A percentile compares a stretch with the other conserved stretches of the same genome.
These are phyloP conservation scores for Scopus umbretta DNA, from an alignment of 2,113 vertebrate genomes.

Conservation along the genomic window DNA sequence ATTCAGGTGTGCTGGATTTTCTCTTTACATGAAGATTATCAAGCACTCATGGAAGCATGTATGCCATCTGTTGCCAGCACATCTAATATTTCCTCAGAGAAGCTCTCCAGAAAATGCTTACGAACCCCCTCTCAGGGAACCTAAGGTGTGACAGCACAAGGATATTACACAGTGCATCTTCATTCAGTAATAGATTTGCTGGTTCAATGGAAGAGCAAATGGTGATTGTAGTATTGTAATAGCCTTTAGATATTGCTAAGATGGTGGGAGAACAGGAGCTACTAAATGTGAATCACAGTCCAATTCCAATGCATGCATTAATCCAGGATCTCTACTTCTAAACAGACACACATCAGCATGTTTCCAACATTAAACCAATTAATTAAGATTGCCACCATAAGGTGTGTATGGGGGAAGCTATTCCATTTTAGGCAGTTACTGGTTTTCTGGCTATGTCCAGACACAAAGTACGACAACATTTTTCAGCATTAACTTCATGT, in stretches of 20 bases:
- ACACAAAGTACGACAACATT: too few relatives aligned
- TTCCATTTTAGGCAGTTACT: background rate
- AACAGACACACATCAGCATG: background rate
- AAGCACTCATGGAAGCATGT: background rate
- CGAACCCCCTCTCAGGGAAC: background rate
- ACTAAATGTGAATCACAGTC: background rate
- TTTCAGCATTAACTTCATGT: too few relatives aligned
- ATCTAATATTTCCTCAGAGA: background rate
- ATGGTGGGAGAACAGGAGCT: background rate
- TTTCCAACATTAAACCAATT: background rate
- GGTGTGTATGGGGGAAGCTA: background rate
- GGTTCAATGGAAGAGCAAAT: background rate
- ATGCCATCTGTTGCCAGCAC: background rate
- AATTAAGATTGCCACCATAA: background rate
- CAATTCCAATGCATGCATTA: background rate
- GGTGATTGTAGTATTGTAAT: background rate
- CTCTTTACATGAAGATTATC: background rate
- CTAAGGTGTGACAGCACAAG: background rate
- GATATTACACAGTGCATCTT: background rate
- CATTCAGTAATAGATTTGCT: background rate
- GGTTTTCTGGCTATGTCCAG: background rate
- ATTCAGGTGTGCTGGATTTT: background rate
- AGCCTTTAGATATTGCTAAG: background rate
- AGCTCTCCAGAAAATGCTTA: background rate
- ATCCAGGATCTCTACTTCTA: background rate